phyloP scores from a whole-genome alignment of 2,797 vertebrate species.

The Acanthis flammea region DNA sequence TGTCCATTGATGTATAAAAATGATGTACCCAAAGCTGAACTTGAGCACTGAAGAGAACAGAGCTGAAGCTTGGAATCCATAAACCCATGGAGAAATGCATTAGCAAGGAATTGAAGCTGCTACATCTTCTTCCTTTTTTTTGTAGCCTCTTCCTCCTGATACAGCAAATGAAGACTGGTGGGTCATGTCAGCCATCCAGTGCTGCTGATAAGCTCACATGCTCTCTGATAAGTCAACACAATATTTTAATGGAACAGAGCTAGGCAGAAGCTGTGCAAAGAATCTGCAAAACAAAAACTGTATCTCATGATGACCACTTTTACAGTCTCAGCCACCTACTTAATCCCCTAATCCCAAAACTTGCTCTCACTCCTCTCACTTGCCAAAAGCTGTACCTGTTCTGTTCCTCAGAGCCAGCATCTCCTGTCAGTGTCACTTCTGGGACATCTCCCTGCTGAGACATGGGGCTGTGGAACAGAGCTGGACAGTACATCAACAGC shows the following conservation, averaged over 20 bases:
- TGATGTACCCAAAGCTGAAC: not conserved
- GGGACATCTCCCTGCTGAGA: not conserved
- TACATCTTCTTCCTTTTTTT: not conserved
- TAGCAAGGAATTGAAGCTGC: not conserved
- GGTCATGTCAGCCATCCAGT: not conserved
- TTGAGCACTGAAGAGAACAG: not conserved
- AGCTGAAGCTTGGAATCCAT: not conserved
- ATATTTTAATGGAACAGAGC: not conserved
- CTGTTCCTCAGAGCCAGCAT: not conserved
- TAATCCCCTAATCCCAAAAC: not conserved
- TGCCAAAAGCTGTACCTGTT: not conserved
- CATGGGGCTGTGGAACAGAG: not conserved
- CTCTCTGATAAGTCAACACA: not conserved
- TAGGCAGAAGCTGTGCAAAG: not conserved
- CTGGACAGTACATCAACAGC: not conserved
- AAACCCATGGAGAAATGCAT: not conserved
- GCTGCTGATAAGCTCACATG: not conserved
- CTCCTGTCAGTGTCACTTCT: not conserved
- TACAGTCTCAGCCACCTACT: not conserved
- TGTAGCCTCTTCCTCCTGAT: not conserved
- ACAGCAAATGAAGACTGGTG: not conserved
- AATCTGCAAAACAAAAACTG: not conserved
- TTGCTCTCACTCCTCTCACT: not conserved
- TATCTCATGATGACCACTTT: not conserved
- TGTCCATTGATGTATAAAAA: not conserved